These are phyloP conservation scores for Coleophora flavipennella DNA, from an alignment of 2,888 invertebrate genomes.

Conservation along the genomic window DNA sequence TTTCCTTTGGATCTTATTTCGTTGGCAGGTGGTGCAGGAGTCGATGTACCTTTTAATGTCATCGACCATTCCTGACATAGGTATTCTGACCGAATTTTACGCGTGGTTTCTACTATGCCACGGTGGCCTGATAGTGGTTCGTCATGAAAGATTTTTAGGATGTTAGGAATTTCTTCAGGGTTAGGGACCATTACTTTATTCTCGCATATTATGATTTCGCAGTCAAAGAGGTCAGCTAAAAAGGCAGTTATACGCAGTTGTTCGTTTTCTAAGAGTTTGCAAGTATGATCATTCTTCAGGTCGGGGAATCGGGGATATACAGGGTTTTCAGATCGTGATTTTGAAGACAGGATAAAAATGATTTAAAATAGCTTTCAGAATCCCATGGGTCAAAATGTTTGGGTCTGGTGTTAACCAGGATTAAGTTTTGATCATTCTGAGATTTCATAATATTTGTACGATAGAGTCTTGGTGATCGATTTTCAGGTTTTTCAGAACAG, in stretches of 20 bases:
- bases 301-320: constrained; percentile 21
- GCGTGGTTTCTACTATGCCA: constrained; percentile 23
- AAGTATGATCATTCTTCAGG: constrained; percentile 17
- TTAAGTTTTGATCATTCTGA: constrained; percentile 19
- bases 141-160: constrained; percentile 24
- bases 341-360: constrained; percentile 20
- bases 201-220: constrained; percentile 21
- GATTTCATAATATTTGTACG: too few relatives aligned
- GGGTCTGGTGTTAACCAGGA: constrained; percentile 16
- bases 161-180: constrained; percentile 20
- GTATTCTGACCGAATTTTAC: constrained; percentile 23
- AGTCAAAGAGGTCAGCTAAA: constrained; percentile 21
- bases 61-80: constrained; percentile 28
- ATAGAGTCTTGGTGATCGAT: too few relatives aligned
- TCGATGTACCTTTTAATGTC: constrained; percentile 24
- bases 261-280: constrained; percentile 17
- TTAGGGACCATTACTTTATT: constrained; percentile 18
- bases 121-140: constrained; percentile 26
- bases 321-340: constrained; percentile 14
- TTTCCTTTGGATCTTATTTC: constrained; percentile 25
- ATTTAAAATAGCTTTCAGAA: constrained; percentile 26
- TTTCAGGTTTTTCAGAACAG: constrained; percentile 21
- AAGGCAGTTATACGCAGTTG: constrained; percentile 21
- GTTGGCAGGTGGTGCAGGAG: constrained; percentile 20
- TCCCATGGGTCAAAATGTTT: constrained; percentile 19